Conservation (phyloP, 2,888 invertebrate genomes). For the Alviniconcha strummeri region DNA sequence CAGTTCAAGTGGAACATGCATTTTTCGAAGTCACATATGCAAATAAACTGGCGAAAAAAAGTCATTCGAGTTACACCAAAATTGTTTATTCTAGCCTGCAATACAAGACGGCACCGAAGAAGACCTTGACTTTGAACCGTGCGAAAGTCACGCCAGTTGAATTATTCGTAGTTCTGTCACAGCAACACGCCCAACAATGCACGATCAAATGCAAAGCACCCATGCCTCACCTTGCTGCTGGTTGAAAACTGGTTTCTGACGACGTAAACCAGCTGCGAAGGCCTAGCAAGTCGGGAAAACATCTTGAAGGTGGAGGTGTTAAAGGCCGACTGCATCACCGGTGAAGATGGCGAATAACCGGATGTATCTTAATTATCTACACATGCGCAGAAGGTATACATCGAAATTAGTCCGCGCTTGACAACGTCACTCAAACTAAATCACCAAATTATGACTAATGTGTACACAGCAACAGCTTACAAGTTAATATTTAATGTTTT, state of each 20-base stretch:
- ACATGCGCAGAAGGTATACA: conserved; percentile 35
- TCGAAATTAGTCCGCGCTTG: conserved; percentile 55
- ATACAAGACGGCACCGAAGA: no score
- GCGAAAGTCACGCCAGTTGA: no score
- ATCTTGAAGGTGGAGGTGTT: conserved; percentile 39
- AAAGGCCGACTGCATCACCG: neutral
- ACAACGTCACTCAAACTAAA: conserved; percentile 41
- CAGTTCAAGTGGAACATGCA: no score
- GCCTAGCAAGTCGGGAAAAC: conserved; percentile 59
- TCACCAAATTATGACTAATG: no score
- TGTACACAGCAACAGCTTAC: no score
- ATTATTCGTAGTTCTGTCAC: no score
- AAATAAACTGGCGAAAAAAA: no score
- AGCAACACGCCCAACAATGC: no score
- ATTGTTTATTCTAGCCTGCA: neutral
- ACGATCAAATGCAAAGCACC: no score
- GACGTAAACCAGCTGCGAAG: conserved; percentile 42
- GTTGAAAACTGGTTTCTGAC: conserved; percentile 50
- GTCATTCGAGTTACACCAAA: neutral
- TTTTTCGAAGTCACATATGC: no score
- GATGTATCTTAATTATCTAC: conserved; percentile 13
- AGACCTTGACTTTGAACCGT: no score
- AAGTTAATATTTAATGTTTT: no score
- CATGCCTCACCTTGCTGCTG: conserved; percentile 38
- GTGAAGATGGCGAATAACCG: conserved; percentile 23